Evolutionary conservation across 1,140 invertebrate genomes (phyloP).

Genomic region (Acromyrmex echinatior): DNA sequence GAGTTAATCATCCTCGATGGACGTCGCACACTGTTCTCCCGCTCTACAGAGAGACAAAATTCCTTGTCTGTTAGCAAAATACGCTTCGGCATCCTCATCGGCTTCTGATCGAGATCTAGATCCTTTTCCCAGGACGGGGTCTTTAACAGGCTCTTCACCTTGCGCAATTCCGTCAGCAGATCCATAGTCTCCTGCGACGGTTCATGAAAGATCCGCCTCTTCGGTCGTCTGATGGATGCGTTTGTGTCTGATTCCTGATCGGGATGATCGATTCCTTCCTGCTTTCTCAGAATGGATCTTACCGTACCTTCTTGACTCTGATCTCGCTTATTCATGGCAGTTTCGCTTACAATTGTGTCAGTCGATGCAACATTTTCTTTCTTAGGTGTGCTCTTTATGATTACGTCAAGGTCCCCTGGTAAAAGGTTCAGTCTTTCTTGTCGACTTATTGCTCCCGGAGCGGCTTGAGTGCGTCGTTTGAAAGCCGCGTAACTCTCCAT

Average conservation of each 20-base stretch:
- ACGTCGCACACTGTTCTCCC: conserved; percentile 83
- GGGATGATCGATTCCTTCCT: conserved; percentile 81
- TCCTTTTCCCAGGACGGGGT: conserved; percentile 82
- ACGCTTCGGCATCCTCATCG: conserved; percentile 79
- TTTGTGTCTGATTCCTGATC: conserved; percentile 79
- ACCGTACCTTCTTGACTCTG: conserved; percentile 73
- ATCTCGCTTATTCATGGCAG: conserved; percentile 13
- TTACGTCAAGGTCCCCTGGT: not conserved
- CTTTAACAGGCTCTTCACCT: conserved; percentile 82
- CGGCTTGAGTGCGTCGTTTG: conserved; percentile 78
- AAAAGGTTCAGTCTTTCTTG: conserved; percentile 44
- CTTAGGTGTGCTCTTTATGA: not conserved
- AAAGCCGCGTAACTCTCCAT: conserved; percentile 83
- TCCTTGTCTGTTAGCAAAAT: conserved; percentile 84
- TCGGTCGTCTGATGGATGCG: conserved; percentile 73
- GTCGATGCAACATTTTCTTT: not conserved
- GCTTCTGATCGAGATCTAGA: conserved; percentile 74
- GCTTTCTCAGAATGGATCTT: conserved; percentile 81
- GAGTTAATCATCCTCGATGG: conserved; percentile 60
- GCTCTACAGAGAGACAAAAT: conserved; percentile 84
- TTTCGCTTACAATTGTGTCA: conserved; percentile 9
- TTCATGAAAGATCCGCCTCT: conserved; percentile 81
- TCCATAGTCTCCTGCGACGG: conserved; percentile 85
- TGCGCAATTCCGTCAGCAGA: conserved; percentile 82
- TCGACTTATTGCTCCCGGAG: conserved; percentile 59